Conservation (phyloP, 2,888 invertebrate genomes). For the Conomelus anceps region DNA sequence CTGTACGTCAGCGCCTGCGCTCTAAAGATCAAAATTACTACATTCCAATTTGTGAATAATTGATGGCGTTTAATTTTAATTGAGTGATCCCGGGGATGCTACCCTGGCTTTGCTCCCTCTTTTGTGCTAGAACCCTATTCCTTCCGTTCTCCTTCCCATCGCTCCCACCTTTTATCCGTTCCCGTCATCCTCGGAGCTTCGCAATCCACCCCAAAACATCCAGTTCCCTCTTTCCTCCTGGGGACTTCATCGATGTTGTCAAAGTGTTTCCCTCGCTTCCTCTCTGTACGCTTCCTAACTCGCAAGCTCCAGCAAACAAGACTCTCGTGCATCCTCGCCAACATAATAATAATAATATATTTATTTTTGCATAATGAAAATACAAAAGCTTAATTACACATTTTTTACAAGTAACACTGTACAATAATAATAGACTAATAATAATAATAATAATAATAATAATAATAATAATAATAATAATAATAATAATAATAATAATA, state of each 20-base stretch:
- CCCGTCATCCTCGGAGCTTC: conserved; percentile 19
- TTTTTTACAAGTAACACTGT: no score
- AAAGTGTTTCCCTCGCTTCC: neutral
- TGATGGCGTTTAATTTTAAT: conserved; percentile 29
- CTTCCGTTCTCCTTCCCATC: conserved; percentile 5
- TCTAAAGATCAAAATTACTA: conserved; percentile 21
- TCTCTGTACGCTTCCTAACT: neutral
- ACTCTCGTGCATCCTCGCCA: neutral
- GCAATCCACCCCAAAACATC: neutral
- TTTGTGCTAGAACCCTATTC: neutral
- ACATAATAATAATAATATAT: no score
- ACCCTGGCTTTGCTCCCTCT: conserved; percentile 19
- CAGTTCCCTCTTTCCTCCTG: neutral
- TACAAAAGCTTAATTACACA: no score
- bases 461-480: no score
- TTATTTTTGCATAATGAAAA: no score
- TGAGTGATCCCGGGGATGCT: conserved; percentile 23
- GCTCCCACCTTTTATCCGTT: conserved; percentile 6
- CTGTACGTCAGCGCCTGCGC: neutral
- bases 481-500: no score
- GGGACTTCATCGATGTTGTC: conserved; percentile 25
- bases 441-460: no score
- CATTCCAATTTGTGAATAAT: conserved; percentile 28
- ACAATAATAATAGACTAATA: no score
- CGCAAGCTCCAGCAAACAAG: neutral